Evolutionary conservation across 2,113 vertebrate species (phyloP), one percentile per base, ranked within the genome.

Genomic region (Siniperca chuatsi): DNA sequence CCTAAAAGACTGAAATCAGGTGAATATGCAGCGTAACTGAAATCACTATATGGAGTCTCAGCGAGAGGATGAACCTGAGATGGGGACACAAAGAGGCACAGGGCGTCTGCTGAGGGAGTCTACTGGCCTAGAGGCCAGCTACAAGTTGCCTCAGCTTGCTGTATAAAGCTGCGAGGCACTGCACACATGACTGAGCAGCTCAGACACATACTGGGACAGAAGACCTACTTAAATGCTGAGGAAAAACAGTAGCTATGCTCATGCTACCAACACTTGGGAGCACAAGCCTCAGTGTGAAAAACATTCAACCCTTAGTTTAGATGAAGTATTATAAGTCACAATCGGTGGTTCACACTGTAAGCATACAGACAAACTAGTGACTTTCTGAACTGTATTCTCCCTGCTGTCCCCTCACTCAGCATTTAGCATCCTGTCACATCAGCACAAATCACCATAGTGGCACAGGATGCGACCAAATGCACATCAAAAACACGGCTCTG

Each of bases 361-460:
- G 57, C 55, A 58, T 13, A 16, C n/a, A 66, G 68, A 29, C 55
- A 67, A 58, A 13, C 57, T 48, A 57, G 2, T 68, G 78, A 40
- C 83, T 82, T 67, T 69, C 78, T 82, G 68, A 79, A 66, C 70
- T 70, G 62, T 33, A 21, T 70, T 82, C 50, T 78, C 74, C 37
- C 61, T 71, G 64, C 60, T 61, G 81, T 75, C 54, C 75, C 70
- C 42, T 71, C 83, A 64, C 62, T 77, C 74, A 69, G 89, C 61
- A 16, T 75, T 86, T 81, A 35, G 79, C 57, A 80, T 92, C 83
- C 79, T 91, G 94, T 93, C 90, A 82, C 90, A 87, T 95, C 93
- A 94, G 90, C 92, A 94, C 83, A 91, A 86, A 91, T 87, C 10
- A 15, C 33, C 76, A 81, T 79, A 60, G 73, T 57, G 67, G 70